A percentile compares a stretch with the other conserved stretches of the same genome.
Conservation (phyloP, 2,113 vertebrate genomes). For the Gavia stellata region DNA sequence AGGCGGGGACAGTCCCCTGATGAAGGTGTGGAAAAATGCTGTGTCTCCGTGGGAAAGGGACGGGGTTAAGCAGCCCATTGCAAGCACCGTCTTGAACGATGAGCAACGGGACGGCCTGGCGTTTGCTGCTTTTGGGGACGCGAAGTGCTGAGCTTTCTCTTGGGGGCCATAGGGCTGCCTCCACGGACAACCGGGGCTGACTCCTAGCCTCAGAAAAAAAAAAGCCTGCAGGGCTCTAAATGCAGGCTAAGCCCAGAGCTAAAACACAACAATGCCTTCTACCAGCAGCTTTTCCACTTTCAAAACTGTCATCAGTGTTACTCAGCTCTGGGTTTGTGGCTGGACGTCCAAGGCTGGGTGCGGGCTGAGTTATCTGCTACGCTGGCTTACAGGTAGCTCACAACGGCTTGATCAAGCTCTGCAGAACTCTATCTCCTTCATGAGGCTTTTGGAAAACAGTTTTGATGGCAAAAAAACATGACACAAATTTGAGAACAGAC, state of each 20-base stretch:
- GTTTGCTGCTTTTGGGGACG: rapidly evolving
- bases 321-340: rapidly evolving
- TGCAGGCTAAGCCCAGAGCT: neutral
- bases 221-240: neutral
- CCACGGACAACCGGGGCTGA: neutral
- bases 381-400: too few relatives aligned
- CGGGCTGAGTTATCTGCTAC: rapidly evolving
- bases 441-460: neutral
- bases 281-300: neutral
- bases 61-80: neutral
- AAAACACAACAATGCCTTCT: neutral
- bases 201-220: too few relatives aligned
- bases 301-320: neutral
- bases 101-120: rapidly evolving
- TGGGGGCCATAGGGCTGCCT: neutral
- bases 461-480: neutral
- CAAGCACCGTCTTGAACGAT: rapidly evolving
- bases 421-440: neutral
- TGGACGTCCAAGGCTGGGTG: rapidly evolving
- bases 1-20: rapidly evolving
- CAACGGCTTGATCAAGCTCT: too few relatives aligned
- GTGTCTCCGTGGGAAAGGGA: too few relatives aligned
- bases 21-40: rapidly evolving
- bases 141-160: neutral
- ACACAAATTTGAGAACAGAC: neutral